Base-by-base conservation (phyloP, 2,113 vertebrate genomes). In the Boleophthalmus pectinirostris region DNA sequence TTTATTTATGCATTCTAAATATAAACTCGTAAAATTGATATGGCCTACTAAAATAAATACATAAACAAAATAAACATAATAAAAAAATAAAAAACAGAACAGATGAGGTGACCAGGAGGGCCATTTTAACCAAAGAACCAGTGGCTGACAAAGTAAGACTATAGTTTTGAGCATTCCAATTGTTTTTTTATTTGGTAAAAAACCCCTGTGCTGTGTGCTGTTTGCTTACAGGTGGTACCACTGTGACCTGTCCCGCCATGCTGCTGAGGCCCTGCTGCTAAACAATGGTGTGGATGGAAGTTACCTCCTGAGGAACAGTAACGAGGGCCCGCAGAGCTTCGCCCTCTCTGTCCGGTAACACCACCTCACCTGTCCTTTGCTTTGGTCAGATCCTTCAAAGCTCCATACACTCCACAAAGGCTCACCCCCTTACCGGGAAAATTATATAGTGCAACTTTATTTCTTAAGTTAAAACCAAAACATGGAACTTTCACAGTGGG, bases 201-300 rank as follows among this genome's bases (percentile, higher is more conserved):
- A n/a, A 56, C 0, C 14, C 35, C 6, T 1, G 15, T 70, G 43
- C 57, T 43, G 7, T 43, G 8, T 43, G 8, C 70, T 77, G 23
- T 61, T n/a, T n/a, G n/a, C n/a, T n/a, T n/a, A n/a, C n/a, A 99
- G 98, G 75, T 99, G 98, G 97, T 99, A 96, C 72, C 98, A 99
- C 0, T 85, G 92, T 49, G 94, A 92, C 45, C 93, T 99, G 43
- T 94, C 95, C 0, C 95, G 97, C 0, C 98, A 99, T 0, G 95
- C 97, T 0, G 95, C 98, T 0, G 97, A 99, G 74, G 97, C 97
- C 0, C 93, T 99, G 5, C 95, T 99, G 69, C 88, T 99, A 84
- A 97, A 96, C 74, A 99, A 99, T 0, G 97, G 98, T 7, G 67
- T 70, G 0, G 96, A 98, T 35, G 98, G 98, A 16, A 98, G 96